Conservation (phyloP, 2,888 invertebrate genomes). For the Cataglyphis livida region DNA sequence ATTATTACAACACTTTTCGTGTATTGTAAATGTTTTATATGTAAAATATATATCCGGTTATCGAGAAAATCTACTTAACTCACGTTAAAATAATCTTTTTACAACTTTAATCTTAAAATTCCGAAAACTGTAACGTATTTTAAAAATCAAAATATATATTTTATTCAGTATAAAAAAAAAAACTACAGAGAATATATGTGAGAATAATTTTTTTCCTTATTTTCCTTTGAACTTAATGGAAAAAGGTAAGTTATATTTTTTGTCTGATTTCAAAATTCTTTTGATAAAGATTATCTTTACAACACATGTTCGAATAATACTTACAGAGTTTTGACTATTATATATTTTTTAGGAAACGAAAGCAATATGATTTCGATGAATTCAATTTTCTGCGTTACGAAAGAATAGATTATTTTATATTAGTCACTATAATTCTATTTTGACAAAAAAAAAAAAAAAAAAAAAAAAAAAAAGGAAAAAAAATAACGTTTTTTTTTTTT, state of each 20-base stretch:
- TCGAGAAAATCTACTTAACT: not conserved
- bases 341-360: conserved; percentile 45
- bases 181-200: not conserved
- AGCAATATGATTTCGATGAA: not conserved
- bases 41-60: not conserved
- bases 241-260: conserved; percentile 33
- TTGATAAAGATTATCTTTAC: conserved; percentile 16
- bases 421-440: not conserved
- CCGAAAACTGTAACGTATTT: not conserved
- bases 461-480: not conserved
- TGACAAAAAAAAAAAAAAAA: not conserved
- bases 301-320: conserved; percentile 49
- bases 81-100: not conserved
- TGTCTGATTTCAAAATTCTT: conserved; percentile 31
- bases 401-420: conserved; percentile 24
- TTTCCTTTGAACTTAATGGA: conserved; percentile 38
- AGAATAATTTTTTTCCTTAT: not conserved
- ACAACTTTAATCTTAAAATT: not conserved
- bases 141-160: not conserved
- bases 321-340: conserved; percentile 67
- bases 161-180: not conserved
- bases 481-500: not conserved
- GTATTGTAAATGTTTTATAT: conserved; percentile 13
- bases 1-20: conserved; percentile 32
- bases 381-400: not conserved